Percentiles rank a stretch among this genome's conserved stretches.
Conservation (phyloP, 1,140 invertebrate species). For the Drosophila chauvacae region DNA sequence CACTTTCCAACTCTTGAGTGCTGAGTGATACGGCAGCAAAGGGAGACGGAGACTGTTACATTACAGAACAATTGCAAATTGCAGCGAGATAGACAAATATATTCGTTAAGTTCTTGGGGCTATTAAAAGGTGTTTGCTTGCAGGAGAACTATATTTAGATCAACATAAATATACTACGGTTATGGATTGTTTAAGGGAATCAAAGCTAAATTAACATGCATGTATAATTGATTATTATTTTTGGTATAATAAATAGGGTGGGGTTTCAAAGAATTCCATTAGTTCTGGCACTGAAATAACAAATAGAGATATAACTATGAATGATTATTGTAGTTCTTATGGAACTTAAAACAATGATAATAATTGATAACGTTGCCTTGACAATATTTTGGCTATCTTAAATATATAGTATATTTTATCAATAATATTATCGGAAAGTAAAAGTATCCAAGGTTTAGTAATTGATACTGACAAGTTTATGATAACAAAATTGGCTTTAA, state of each 20-base stretch:
- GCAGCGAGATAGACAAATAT: not conserved
- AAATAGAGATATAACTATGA: not conserved
- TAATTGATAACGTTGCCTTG: not conserved
- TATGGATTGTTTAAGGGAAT: not conserved
- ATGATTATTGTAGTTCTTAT: not conserved
- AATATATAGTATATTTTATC: not conserved
- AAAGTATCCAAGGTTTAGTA: not conserved
- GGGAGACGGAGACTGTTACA: not conserved
- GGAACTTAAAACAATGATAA: not conserved
- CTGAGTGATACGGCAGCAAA: constrained; percentile 18
- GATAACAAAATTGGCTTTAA: not conserved
- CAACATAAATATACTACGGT: not conserved
- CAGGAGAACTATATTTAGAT: not conserved
- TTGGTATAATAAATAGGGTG: not conserved
- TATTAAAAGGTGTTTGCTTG: not conserved
- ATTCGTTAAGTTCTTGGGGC: not conserved
- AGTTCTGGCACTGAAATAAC: not conserved
- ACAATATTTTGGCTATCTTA: not conserved
- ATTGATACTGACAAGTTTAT: not conserved
- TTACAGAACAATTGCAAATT: not conserved
- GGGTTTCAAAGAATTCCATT: not conserved
- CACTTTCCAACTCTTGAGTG: constrained; percentile 12
- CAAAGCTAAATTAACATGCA: not conserved
- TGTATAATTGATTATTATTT: not conserved
- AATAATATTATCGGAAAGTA: constrained; percentile 4